Conservation (phyloP, 2,888 invertebrate genomes). For the Heliconius cydno region DNA sequence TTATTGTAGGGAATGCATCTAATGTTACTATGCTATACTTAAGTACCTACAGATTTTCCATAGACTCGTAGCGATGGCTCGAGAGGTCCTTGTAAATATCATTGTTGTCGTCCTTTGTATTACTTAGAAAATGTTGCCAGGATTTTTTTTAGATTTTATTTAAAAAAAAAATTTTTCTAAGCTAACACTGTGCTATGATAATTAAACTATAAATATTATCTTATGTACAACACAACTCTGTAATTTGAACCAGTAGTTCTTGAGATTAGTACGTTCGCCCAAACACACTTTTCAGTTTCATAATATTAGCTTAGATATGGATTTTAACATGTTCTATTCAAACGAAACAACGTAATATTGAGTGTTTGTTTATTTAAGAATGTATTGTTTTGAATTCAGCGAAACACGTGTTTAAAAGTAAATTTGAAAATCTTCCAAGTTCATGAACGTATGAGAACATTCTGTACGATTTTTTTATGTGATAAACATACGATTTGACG, state of each 20-base stretch:
- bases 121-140: constrained; percentile 3
- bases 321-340: not conserved
- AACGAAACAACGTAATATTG: not conserved
- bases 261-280: too few species aligned
- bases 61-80: not conserved
- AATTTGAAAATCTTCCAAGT: constrained; percentile 28
- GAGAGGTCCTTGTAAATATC: constrained; percentile 1
- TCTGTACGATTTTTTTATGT: not conserved
- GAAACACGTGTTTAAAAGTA: constrained; percentile 5
- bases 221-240: too few species aligned
- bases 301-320: not conserved
- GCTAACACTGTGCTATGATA: too few species aligned
- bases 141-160: not conserved
- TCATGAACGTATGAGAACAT: constrained; percentile 11
- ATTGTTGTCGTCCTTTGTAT: not conserved
- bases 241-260: too few species aligned
- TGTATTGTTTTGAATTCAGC: constrained; percentile 23
- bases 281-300: too few species aligned
- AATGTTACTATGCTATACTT: not conserved
- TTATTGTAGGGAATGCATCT: too few species aligned
- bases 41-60: not conserved
- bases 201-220: too few species aligned
- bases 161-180: not conserved
- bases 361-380: constrained; percentile 20
- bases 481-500: not conserved